A percentile compares a stretch with the other conserved stretches of the same genome.
phyloP scores from a whole-genome alignment of 2,888 invertebrate genomes.

The Carabus problematicus region DNA sequence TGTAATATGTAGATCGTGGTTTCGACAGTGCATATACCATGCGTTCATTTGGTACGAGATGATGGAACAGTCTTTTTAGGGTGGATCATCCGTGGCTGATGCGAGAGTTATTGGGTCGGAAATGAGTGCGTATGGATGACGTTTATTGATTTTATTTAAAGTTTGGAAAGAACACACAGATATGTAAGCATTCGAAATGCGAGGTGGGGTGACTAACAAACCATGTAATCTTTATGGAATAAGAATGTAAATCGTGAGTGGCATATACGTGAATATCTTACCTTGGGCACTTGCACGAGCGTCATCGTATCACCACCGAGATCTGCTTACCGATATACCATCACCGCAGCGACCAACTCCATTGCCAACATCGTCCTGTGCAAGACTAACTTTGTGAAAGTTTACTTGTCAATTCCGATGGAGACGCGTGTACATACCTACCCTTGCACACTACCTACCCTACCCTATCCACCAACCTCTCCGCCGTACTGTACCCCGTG shows the following conservation, averaged over 20 bases:
- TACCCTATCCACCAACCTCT: too few species aligned
- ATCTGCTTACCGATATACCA: background rate
- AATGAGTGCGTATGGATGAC: slow-evolving; percentile 26
- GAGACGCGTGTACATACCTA: slow-evolving; percentile 2
- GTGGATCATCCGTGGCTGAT: slow-evolving; percentile 20
- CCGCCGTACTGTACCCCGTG: too few species aligned
- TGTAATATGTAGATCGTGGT: slow-evolving; percentile 13
- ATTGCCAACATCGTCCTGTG: slow-evolving; percentile 3
- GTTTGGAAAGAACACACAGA: background rate
- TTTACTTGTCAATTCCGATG: slow-evolving; percentile 32
- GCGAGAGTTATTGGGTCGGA: slow-evolving; percentile 28
- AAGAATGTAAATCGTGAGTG: slow-evolving; percentile 50
- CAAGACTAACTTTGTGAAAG: slow-evolving; percentile 19
- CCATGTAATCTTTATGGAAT: slow-evolving; percentile 57
- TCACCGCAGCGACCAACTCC: background rate
- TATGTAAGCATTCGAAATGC: background rate
- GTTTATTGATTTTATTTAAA: slow-evolving; percentile 16
- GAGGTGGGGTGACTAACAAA: slow-evolving; percentile 36
- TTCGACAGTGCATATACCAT: background rate
- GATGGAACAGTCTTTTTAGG: slow-evolving; percentile 5
- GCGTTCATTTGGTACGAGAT: background rate
- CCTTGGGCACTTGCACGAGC: background rate
- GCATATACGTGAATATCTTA: slow-evolving; percentile 1
- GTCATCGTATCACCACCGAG: background rate
- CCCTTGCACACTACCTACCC: background rate